These are phyloP conservation scores for Pyrochroa serraticornis DNA, from an alignment of 2,888 invertebrate species.

Conservation along the genomic window DNA sequence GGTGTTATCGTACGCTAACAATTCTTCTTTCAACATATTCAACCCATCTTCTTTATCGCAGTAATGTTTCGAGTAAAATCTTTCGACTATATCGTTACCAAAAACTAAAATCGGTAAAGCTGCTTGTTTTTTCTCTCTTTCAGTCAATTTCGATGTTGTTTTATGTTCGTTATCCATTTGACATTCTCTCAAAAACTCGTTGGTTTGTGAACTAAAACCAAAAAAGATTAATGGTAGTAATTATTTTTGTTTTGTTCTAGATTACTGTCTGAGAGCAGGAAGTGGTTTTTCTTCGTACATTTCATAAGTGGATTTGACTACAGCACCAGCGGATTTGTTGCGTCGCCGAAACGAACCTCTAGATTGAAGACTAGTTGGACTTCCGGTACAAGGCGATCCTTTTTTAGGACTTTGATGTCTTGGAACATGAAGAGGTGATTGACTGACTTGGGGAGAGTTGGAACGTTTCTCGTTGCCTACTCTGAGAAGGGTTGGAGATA, in stretches of 20 bases:
- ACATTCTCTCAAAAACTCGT: slow-evolving; percentile 78
- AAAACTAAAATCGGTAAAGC: slow-evolving; percentile 90
- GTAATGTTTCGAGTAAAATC: slow-evolving; percentile 89
- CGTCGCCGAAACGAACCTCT: slow-evolving; percentile 64
- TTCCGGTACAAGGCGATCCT: slow-evolving; percentile 56
- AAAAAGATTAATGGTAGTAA: slow-evolving; percentile 1
- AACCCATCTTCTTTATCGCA: slow-evolving; percentile 88
- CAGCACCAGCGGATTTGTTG: slow-evolving; percentile 71
- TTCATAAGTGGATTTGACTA: slow-evolving; percentile 72
- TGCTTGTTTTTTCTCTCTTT: slow-evolving; percentile 85
- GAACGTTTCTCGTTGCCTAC: slow-evolving; percentile 56
- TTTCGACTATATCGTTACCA: slow-evolving; percentile 88
- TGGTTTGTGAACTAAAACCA: slow-evolving; percentile 75
- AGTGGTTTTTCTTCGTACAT: slow-evolving; percentile 87
- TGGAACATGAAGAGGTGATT: slow-evolving; percentile 60
- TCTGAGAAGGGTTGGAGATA: slow-evolving; percentile 52
- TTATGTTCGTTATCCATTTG: slow-evolving; percentile 66
- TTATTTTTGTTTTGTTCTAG: background rate
- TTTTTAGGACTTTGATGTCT: slow-evolving; percentile 60
- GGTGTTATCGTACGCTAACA: slow-evolving; percentile 59
- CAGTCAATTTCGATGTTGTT: slow-evolving; percentile 68
- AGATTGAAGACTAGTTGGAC: slow-evolving; percentile 60
- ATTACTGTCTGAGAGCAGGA: slow-evolving; percentile 85
- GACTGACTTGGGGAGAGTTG: slow-evolving; percentile 56
- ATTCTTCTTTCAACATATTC: slow-evolving; percentile 67